Conservation (phyloP, 1,140 invertebrate species). For the Drosophila mojavensis region DNA sequence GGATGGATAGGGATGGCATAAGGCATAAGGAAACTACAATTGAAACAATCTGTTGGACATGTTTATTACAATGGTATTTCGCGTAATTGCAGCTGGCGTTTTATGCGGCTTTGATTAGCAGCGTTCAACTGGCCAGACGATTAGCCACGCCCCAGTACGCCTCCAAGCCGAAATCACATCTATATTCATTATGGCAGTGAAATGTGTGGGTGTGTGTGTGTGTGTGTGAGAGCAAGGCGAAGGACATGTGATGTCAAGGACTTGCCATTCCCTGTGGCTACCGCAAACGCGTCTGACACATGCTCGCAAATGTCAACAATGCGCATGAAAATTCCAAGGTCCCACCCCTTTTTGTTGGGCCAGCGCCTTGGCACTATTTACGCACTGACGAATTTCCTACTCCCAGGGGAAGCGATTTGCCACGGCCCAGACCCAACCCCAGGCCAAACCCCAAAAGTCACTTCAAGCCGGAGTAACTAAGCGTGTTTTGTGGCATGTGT, state of each 20-base stretch:
- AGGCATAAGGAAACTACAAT: slow-evolving; percentile 41
- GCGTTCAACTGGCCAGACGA: slow-evolving; percentile 70
- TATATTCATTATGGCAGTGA: slow-evolving; percentile 81
- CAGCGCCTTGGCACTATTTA: slow-evolving; percentile 48
- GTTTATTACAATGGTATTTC: slow-evolving; percentile 79
- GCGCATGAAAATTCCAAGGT: slow-evolving; percentile 78
- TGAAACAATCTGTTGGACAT: slow-evolving; percentile 79
- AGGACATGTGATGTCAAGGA: slow-evolving; percentile 55
- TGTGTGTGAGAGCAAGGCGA: slow-evolving; percentile 10
- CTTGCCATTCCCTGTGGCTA: slow-evolving; percentile 27
- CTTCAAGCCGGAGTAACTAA: slow-evolving; percentile 54
- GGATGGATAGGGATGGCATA: slow-evolving; percentile 2
- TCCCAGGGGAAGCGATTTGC: slow-evolving; percentile 83
- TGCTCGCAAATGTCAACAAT: slow-evolving; percentile 83
- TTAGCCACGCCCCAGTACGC: slow-evolving; percentile 75
- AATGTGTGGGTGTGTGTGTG: slow-evolving; percentile 17
- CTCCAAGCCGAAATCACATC: slow-evolving; percentile 67
- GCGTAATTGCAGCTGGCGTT: slow-evolving; percentile 69
- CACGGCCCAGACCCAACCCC: slow-evolving; percentile 36
- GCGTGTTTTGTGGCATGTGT: slow-evolving; percentile 48
- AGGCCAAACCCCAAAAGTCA: slow-evolving; percentile 49
- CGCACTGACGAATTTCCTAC: slow-evolving; percentile 67
- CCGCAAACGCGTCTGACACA: slow-evolving; percentile 54
- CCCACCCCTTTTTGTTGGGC: slow-evolving; percentile 40
- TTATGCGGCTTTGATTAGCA: slow-evolving; percentile 79